Conservation (phyloP, 2,888 invertebrate species). For the Hydriomena furcata region DNA sequence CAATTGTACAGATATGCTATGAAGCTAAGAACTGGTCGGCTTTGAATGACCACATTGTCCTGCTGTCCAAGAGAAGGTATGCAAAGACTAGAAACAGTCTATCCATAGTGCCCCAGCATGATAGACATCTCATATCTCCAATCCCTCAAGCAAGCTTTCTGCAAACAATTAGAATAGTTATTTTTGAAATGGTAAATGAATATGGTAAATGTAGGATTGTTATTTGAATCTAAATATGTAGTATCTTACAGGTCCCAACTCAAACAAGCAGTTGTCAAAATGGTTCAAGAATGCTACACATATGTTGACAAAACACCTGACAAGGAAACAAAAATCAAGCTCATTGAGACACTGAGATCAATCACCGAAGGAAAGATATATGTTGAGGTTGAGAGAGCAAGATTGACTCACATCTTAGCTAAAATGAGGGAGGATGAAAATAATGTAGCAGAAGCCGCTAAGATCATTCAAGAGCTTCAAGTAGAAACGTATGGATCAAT, state of each 20-base stretch:
- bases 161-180: too few relatives aligned
- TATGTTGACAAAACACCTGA: slow-evolving; percentile 97
- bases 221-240: too few relatives aligned
- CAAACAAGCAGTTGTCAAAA: slow-evolving; percentile 98
- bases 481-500: slow-evolving; percentile 99
- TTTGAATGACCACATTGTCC: slow-evolving; percentile 95
- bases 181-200: too few relatives aligned
- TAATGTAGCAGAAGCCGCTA: slow-evolving; percentile 94
- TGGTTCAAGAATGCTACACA: slow-evolving; percentile 97
- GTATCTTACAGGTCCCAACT: slow-evolving; percentile 91
- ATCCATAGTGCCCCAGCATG: too few relatives aligned
- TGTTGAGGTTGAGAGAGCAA: slow-evolving; percentile 99
- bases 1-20: slow-evolving; percentile 95
- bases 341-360: slow-evolving; percentile 96
- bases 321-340: slow-evolving; percentile 94
- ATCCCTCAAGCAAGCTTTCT: too few relatives aligned
- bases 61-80: slow-evolving; percentile 93
- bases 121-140: too few relatives aligned
- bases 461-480: slow-evolving; percentile 96
- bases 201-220: too few relatives aligned
- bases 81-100: background rate
- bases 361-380: slow-evolving; percentile 99
- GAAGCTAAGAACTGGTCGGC: slow-evolving; percentile 96
- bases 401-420: slow-evolving; percentile 95
- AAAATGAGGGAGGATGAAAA: slow-evolving; percentile 93